Evolutionary conservation across 2,888 invertebrate genomes (phyloP), one percentile per base, ranked within the genome.

Genomic region (Spodoptera exigua): DNA sequence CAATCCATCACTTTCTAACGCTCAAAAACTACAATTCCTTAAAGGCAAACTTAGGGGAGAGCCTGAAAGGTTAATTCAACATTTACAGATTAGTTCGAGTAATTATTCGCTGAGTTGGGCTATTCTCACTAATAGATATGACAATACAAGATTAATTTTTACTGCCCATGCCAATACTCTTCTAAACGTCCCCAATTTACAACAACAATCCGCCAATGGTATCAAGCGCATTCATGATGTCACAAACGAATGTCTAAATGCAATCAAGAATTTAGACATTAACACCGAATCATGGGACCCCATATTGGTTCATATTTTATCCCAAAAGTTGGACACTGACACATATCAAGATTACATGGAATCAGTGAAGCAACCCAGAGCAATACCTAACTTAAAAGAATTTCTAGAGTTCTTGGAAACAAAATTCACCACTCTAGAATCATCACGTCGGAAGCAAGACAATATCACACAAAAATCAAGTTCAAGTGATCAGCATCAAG

Each of bases 321-420:
- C 13, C 2, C 14, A 47, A 47, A 47, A 47, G 2, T 17, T 37
- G 11, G 47, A 47, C n/a, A 36, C 47, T 4, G 47, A 47, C 17
- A 47, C 36, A 14, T 36, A 47, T 5, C 16, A 35, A 1, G 47
- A 47, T 11, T 47, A 47, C 36, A 36, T 36, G 3, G 47, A 47
- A 9, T 18, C 46, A 10, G 17, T 46, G 17, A 46, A 46, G 35
- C 16, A 35, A 35, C 35, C 16, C 2, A 34, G 17, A 17, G 35
- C 35, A 4, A 16, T 46, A 3, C 35, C 46, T 0, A 17, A 17
- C 1, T 17, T 46, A 3, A n/a, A 7, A 46, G 35, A 46, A 12
- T 35, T 46, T n/a, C 11, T 47, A 36, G 47, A 47, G 1, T 47
- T 47, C 17, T 9, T 46, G n/a, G 46, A 35, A 46, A 36, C 48